These are phyloP conservation scores for Perizoma flavofasciatum DNA, from an alignment of 2,888 invertebrate genomes.

Conservation along the genomic window DNA sequence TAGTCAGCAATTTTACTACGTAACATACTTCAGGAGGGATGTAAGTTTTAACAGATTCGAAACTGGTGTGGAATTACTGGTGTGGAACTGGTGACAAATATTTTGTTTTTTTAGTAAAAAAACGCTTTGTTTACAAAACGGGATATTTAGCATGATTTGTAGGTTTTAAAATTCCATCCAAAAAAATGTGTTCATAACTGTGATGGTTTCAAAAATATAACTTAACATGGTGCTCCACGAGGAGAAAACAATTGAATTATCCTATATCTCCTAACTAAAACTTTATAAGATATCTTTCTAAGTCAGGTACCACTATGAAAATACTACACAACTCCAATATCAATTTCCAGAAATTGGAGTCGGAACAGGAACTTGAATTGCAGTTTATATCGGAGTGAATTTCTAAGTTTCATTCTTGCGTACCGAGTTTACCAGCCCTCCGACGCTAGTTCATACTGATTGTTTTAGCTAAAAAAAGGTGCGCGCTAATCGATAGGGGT, in stretches of 20 bases:
- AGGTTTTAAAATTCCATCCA: too few species aligned
- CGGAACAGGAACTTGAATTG: conserved; percentile 1
- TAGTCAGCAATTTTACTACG: conserved; percentile 10
- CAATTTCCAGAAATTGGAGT: conserved; percentile 5
- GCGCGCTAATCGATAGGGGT: conserved; percentile 31
- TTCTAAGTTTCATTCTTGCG: conserved; percentile 5
- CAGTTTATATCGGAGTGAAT: background rate
- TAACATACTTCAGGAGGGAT: background rate
- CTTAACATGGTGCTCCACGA: too few species aligned
- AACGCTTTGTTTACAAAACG: too few species aligned
- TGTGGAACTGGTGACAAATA: too few species aligned
- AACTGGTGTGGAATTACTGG: background rate
- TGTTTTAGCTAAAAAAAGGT: conserved; percentile 38
- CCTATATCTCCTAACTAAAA: too few species aligned
- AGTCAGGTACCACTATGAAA: too few species aligned
- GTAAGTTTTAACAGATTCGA: conserved; percentile 1
- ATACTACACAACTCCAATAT: conserved; percentile 5
- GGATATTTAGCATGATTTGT: too few species aligned
- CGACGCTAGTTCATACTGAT: conserved; percentile 22
- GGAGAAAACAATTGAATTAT: too few species aligned
- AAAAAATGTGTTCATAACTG: too few species aligned
- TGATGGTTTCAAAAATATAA: too few species aligned
- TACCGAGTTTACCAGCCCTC: conserved; percentile 7
- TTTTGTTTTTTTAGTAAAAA: too few species aligned
- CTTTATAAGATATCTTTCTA: too few species aligned